Percentiles rank a stretch among this genome's conserved stretches.
Evolutionary conservation across 2,797 vertebrate genomes (phyloP).

Genomic region (Pseudotriccus pelzelni): DNA sequence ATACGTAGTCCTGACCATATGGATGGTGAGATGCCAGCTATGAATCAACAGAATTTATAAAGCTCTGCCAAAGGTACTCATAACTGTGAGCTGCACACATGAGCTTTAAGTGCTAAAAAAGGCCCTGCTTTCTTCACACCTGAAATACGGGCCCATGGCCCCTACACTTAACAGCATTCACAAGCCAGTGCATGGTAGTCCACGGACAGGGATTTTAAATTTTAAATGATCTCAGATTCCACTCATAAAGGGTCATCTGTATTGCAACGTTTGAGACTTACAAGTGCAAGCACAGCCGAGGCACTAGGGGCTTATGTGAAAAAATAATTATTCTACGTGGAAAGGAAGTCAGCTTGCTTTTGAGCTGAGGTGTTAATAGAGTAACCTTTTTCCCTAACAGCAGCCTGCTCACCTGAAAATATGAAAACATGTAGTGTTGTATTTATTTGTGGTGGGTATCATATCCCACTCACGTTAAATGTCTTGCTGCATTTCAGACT

Average conservation of each 20-base stretch:
- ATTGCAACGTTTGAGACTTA: constrained; percentile 18
- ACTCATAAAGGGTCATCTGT: constrained; percentile 60
- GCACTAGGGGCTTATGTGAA: constrained; percentile 35
- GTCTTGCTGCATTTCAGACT: background rate
- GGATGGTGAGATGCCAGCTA: constrained; percentile 17
- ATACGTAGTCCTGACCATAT: background rate
- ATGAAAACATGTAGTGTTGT: background rate
- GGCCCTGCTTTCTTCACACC: constrained; percentile 12
- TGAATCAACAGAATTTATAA: constrained; percentile 46
- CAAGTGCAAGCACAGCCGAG: constrained; percentile 55
- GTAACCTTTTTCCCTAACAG: constrained; percentile 58
- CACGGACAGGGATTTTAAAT: constrained; percentile 13
- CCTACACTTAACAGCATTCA: constrained; percentile 23
- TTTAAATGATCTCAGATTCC: constrained; percentile 45
- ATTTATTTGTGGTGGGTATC: constrained; percentile 14
- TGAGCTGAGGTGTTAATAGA: constrained; percentile 70
- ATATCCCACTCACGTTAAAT: background rate
- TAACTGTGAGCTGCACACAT: constrained; percentile 4
- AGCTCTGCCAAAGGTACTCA: constrained; percentile 25
- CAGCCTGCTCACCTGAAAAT: constrained; percentile 48
- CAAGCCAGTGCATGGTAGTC: background rate
- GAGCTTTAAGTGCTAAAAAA: constrained; percentile 24
- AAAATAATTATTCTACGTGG: constrained; percentile 57
- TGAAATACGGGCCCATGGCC: constrained; percentile 3
- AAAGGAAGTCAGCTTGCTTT: constrained; percentile 62